These are phyloP conservation scores for Fundulus diaphanus DNA, from an alignment of 2,797 vertebrate genomes.

Conservation along the genomic window DNA sequence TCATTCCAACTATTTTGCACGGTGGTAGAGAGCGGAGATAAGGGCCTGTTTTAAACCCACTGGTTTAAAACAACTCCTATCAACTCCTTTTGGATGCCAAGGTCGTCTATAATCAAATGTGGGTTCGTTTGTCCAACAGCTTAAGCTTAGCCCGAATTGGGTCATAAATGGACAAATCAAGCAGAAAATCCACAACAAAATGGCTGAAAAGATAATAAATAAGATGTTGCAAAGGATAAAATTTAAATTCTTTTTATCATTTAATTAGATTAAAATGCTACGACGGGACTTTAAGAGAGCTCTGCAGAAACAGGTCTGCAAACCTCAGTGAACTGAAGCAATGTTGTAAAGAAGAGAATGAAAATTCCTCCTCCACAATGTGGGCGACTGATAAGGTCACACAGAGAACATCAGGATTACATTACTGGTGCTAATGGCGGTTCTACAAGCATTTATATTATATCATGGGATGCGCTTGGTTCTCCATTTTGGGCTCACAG, in stretches of 20 bases:
- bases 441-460: too few relatives aligned
- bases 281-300: not conserved
- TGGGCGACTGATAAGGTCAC: not conserved
- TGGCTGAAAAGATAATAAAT: not conserved
- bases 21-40: not conserved
- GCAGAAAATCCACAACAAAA: not conserved
- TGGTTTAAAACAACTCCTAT: too few relatives aligned
- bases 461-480: too few relatives aligned
- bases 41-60: not conserved
- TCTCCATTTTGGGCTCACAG: too few relatives aligned
- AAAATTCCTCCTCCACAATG: conserved; percentile 3
- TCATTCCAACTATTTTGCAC: not conserved
- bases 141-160: not conserved
- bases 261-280: not conserved
- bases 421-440: too few relatives aligned
- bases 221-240: not conserved
- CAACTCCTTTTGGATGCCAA: not conserved
- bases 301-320: not conserved
- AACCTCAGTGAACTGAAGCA: not conserved
- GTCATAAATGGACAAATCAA: not conserved
- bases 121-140: not conserved
- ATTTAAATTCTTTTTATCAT: too few relatives aligned
- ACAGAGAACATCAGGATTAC: too few relatives aligned
- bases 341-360: too few relatives aligned
- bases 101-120: not conserved